Percentiles rank a stretch among this genome's conserved stretches.
These are phyloP conservation scores for Drosophila mojavensis DNA, from an alignment of 1,140 invertebrate genomes.

Conservation along the genomic window DNA sequence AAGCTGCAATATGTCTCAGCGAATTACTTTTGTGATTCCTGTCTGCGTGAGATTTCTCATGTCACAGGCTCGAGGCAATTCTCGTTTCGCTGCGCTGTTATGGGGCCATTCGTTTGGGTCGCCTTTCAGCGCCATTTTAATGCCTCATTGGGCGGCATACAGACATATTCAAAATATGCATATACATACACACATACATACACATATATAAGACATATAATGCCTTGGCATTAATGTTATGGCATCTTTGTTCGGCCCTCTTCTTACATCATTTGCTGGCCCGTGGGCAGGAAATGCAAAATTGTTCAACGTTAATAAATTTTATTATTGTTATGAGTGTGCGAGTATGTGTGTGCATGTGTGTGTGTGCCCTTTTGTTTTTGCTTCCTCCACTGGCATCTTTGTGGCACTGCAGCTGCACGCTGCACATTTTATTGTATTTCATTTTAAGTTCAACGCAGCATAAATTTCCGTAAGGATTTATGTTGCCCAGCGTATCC, in stretches of 20 bases:
- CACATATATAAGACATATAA: conserved; percentile 40
- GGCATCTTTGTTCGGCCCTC: conserved; percentile 49
- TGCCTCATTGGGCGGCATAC: conserved; percentile 57
- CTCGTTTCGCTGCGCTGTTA: conserved; percentile 55
- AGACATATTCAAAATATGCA: conserved; percentile 22
- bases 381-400: conserved; percentile 12
- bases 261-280: conserved; percentile 50
- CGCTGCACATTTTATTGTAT: conserved; percentile 72
- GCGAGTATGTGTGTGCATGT: conserved; percentile 22
- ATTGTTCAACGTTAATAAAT: conserved; percentile 69
- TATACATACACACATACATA: conserved; percentile 17
- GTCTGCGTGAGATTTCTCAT: conserved; percentile 13
- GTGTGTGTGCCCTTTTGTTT: conserved; percentile 14
- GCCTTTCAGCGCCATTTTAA: conserved; percentile 58
- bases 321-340: conserved; percentile 64
- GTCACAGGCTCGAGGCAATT: conserved; percentile 32
- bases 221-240: conserved; percentile 70
- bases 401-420: conserved; percentile 44
- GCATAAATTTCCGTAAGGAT: conserved; percentile 76
- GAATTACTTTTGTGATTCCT: background rate
- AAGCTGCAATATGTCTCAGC: background rate
- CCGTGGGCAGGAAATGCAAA: conserved; percentile 55
- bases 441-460: conserved; percentile 80
- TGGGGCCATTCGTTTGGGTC: conserved; percentile 44
- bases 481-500: conserved; percentile 59